Evolutionary conservation across 2,888 invertebrate genomes (phyloP).

Genomic region (Mimachlamys varia): DNA sequence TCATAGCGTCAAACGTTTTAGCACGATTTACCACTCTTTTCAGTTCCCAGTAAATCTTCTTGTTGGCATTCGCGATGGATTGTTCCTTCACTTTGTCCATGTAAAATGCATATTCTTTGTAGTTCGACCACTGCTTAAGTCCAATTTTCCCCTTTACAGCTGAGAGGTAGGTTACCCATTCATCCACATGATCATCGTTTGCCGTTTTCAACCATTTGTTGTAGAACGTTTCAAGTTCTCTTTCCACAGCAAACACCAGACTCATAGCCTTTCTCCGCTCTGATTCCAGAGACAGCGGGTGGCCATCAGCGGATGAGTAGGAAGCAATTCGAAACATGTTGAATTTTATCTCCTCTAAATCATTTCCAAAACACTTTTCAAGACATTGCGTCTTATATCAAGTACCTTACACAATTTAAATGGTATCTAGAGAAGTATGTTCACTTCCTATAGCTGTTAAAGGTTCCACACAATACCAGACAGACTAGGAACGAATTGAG

Average conservation of each 20-base stretch:
- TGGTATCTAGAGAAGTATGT: neutral
- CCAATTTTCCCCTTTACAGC: constrained; percentile 48
- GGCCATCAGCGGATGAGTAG: neutral
- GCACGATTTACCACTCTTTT: constrained; percentile 57
- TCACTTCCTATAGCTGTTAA: neutral
- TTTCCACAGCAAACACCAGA: constrained; percentile 67
- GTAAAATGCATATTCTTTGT: constrained; percentile 52
- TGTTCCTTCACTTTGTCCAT: constrained; percentile 52
- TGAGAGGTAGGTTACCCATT: constrained; percentile 59
- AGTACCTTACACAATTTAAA: neutral
- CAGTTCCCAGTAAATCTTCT: constrained; percentile 52
- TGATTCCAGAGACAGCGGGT: constrained; percentile 70
- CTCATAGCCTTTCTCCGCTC: constrained; percentile 71
- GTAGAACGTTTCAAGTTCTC: constrained; percentile 58
- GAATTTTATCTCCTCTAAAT: neutral
- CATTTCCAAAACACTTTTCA: neutral
- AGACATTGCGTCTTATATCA: neutral
- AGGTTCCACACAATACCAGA: neutral
- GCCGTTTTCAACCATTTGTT: constrained; percentile 63
- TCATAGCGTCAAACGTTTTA: constrained; percentile 54
- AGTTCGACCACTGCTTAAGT: constrained; percentile 52
- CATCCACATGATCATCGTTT: constrained; percentile 58
- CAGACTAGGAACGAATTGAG: neutral
- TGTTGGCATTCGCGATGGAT: constrained; percentile 53
- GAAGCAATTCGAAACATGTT: neutral